Base-by-base conservation (phyloP, 1,140 invertebrate species). In the Telenomus remus region DNA sequence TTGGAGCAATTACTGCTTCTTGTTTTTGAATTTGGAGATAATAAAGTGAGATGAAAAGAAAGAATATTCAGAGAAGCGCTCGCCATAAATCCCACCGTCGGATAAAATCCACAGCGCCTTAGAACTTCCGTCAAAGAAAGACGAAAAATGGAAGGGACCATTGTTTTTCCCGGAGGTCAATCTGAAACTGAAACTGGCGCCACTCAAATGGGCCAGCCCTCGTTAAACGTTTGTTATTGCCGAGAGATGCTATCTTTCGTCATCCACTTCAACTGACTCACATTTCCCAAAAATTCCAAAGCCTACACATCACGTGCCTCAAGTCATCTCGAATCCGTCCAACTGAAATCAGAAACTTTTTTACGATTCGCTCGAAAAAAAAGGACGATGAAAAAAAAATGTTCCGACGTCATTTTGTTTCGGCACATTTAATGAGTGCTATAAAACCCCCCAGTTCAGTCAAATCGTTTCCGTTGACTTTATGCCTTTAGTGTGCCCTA, bases 161-260 rank as follows among this genome's bases (percentile, higher is more conserved):
- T 79, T 80, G 79, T 79, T 82, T 82, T 82, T 78, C 79, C 73
- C 50, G 16, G 57, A 50, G 54, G 60, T 48, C 53, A 59, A 76
- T 49, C 70, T 79, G 76, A 80, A 82, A 78, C 73, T 73, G 53
- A 80, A 76, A 72, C 78, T 69, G 84, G 84, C 85, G 84, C 84
- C 85, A 85, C 74, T 81, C 65, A 64, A 76, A 75, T 76, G 77
- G 56, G 66, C 66, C 49, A 73, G 64, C 56, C 79, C 79, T 85
- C 85, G 85, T 86, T 86, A 86, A 87, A 83, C 81, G 82, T 83
- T 84, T 82, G 84, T 85, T 86, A 84, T 51, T 60, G 70, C 56
- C 39, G 33, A 79, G 37, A 85, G 85, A 86, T 85, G 50, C 65
- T 86, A 87, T 87, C 85, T 82, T 51, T 73, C 73, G 51, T 73